phyloP scores from a whole-genome alignment of 2,797 vertebrate genomes.

The Leptoclinus maculatus region DNA sequence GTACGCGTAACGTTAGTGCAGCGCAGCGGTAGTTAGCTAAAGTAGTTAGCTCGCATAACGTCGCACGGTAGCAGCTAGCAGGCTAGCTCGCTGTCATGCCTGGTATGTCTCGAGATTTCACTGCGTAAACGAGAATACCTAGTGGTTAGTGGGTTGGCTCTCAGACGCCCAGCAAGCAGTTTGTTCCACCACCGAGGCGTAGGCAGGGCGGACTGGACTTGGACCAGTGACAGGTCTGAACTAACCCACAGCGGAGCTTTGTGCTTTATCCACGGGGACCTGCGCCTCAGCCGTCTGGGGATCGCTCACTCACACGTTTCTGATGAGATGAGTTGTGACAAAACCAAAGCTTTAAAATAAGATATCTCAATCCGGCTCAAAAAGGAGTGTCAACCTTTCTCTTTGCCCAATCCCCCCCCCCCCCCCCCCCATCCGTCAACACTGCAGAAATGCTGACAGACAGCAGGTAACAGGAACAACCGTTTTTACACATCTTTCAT shows the following conservation, averaged over 20 bases:
- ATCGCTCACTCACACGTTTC: slow-evolving; percentile 21
- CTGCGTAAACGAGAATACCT: slow-evolving; percentile 48
- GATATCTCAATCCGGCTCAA: slow-evolving; percentile 21
- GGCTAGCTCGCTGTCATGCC: slow-evolving; percentile 63
- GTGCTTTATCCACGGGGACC: slow-evolving; percentile 12
- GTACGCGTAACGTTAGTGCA: slow-evolving; percentile 28
- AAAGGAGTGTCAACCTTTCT: slow-evolving; percentile 46
- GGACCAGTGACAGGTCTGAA: slow-evolving; percentile 35
- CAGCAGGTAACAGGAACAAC: slow-evolving; percentile 69
- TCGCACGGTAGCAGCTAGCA: slow-evolving; percentile 31
- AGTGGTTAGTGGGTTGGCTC: slow-evolving; percentile 25
- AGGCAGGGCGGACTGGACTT: slow-evolving; percentile 23
- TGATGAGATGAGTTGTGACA: slow-evolving; percentile 45
- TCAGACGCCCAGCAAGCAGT: slow-evolving; percentile 18
- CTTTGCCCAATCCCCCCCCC: background rate
- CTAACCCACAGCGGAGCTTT: slow-evolving; percentile 2
- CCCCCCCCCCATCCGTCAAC: slow-evolving; percentile 12
- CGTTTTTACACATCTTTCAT: slow-evolving; percentile 1
- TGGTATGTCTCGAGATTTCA: slow-evolving; percentile 49
- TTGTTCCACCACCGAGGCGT: slow-evolving; percentile 34
- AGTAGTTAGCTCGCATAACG: slow-evolving; percentile 46
- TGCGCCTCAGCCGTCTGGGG: slow-evolving; percentile 18
- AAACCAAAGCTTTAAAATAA: slow-evolving; percentile 44
- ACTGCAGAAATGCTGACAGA: slow-evolving; percentile 76
- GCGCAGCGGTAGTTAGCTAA: slow-evolving; percentile 44